Conservation (phyloP, 2,797 vertebrate genomes). For the Pelochelys cantorii region DNA sequence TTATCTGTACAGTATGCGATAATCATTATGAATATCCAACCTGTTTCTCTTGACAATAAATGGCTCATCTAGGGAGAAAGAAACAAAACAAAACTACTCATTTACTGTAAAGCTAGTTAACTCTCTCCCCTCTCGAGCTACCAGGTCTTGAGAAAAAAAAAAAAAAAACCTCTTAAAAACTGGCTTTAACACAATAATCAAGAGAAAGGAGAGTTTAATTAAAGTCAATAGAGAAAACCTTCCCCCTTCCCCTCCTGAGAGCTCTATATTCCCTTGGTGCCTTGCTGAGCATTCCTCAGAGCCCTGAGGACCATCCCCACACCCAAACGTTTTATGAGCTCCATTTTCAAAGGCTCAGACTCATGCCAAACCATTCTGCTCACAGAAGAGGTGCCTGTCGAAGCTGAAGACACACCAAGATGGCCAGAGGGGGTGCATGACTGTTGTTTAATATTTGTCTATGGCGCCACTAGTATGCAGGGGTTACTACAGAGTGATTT, state of each 20-base stretch:
- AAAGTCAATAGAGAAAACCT: slow-evolving; percentile 26
- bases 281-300: not conserved
- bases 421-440: not conserved
- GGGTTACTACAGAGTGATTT: not conserved
- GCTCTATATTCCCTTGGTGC: not conserved
- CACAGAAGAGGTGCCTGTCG: not conserved
- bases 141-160: not conserved
- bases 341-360: not conserved
- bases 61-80: not conserved
- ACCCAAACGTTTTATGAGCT: too few relatives aligned
- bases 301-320: not conserved
- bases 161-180: not conserved
- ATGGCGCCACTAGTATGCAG: not conserved
- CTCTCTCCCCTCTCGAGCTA: not conserved
- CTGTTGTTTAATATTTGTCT: not conserved
- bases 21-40: not conserved
- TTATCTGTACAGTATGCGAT: not conserved
- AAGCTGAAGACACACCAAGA: not conserved
- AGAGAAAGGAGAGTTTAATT: slow-evolving; percentile 50
- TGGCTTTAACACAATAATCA: slow-evolving; percentile 21
- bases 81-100: not conserved
- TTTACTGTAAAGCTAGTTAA: not conserved
- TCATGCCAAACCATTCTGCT: not conserved
- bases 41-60: not conserved
- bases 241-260: not conserved